A percentile compares a stretch with the other conserved stretches of the same genome.
Conservation (phyloP, 92 coral and sea anemone species). For the Diadumene lineata region DNA sequence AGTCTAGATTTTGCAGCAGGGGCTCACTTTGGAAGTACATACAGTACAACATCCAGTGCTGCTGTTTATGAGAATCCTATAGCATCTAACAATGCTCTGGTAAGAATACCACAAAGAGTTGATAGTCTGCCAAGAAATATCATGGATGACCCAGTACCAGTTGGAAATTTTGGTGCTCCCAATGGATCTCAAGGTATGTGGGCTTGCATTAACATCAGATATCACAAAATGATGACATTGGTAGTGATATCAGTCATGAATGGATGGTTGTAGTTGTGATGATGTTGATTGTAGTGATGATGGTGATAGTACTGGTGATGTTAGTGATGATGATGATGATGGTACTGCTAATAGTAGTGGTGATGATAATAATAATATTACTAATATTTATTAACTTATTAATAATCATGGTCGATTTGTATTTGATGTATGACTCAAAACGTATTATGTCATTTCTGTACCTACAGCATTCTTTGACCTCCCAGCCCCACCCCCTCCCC, state of each 20-base stretch:
- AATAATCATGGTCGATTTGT: no score
- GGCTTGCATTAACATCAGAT: neutral
- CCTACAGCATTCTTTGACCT: no score
- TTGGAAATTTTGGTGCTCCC: constrained; percentile 6
- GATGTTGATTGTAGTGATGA: neutral
- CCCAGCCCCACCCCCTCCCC: constrained; percentile 74
- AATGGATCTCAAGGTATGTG: constrained; percentile 13
- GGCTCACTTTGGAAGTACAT: constrained; percentile 59
- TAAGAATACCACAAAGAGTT: constrained; percentile 45
- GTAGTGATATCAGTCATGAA: neutral
- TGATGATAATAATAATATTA: neutral
- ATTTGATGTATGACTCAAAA: no score
- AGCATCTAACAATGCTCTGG: constrained; percentile 27
- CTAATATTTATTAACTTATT: no score
- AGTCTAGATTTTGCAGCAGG: constrained; percentile 87
- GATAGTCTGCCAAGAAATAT: constrained; percentile 65
- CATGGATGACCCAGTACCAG: constrained; percentile 29
- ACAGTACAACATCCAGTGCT: constrained; percentile 13
- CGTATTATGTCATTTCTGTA: no score
- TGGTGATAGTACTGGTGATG: neutral
- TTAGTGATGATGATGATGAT: neutral
- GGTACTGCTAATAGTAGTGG: neutral
- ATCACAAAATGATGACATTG: neutral
- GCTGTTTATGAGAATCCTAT: constrained; percentile 84
- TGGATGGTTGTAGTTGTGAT: neutral